These are phyloP conservation scores for Catharus bicknelli DNA, from an alignment of 2,113 vertebrate species.

Conservation along the genomic window DNA sequence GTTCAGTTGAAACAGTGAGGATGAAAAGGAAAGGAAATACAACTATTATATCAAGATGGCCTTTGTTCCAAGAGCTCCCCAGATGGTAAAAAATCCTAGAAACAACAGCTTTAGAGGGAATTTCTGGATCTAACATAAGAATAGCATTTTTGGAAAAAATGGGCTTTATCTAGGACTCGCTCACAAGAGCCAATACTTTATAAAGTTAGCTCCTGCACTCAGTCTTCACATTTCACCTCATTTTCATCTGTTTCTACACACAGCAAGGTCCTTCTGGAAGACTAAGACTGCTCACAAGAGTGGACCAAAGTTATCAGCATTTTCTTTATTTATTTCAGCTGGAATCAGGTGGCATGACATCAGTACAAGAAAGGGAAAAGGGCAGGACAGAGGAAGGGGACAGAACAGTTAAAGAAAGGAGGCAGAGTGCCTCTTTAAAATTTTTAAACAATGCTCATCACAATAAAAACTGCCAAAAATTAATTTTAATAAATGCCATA, in stretches of 20 bases:
- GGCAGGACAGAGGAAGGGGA: not conserved
- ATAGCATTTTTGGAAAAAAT: not conserved
- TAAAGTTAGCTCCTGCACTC: not conserved
- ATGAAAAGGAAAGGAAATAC: not conserved
- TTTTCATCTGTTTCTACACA: not conserved
- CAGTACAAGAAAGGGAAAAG: not conserved
- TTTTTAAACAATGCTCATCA: not conserved
- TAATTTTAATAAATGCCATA: not conserved
- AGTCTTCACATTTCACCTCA: not conserved
- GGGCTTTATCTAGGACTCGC: not conserved
- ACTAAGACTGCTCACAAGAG: not conserved
- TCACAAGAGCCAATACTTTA: not conserved
- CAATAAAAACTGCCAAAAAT: not conserved
- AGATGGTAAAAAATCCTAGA: constrained; percentile 2
- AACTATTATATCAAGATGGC: not conserved
- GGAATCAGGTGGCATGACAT: not conserved
- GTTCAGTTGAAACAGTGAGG: not conserved
- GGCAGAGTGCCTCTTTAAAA: not conserved
- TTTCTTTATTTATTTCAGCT: not conserved
- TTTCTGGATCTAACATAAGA: not conserved
- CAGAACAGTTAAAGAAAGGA: not conserved
- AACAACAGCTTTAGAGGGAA: not conserved
- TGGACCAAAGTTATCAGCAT: rapidly evolving
- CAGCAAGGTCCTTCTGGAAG: not conserved
- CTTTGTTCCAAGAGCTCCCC: not conserved